Evolutionary conservation across 2,888 invertebrate species (phyloP), one percentile per base, ranked within the genome.

Genomic region (Diogma glabrata): DNA sequence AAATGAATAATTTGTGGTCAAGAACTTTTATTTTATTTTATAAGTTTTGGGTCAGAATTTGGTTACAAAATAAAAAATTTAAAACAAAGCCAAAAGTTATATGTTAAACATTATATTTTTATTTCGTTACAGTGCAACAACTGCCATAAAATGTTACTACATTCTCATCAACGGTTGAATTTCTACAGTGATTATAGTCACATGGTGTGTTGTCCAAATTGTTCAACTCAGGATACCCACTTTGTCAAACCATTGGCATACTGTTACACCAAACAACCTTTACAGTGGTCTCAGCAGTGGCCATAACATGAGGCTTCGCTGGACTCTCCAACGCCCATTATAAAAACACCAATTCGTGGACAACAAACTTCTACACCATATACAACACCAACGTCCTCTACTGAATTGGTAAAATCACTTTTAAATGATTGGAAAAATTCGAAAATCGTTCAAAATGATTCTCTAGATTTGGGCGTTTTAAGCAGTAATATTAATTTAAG

Each of bases 121-220:
- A 19, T 48, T 33, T 20, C 1, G 1, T 48, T 73, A 50, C 81
- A 92, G 85, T 96, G 96, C 77, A 93, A 90, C 77, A 82, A 81
- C 67, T 96, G 96, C 76, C 85, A 80, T 73, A 87, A 88, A 72
- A 82, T 88, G 43, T 80, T 94, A 55, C 80, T 93, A 61, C 84
- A 87, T 69, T 87, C 90, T 12, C 85, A 84, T 64, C 87, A 87
- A 69, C 82, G 85, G 64, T 75, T 93, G 60, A 88, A 87, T 73
- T 89, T 81, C 78, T 96, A 88, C 78, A 93, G 92, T 62, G 93
- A 95, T 74, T 95, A 94, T 76, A 91, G 90, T 66, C 90, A 89
- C 67, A 82, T 86, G 62, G 82, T 90, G 65, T 82, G 87, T 60
- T 96, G 96, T 72, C 91, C 91, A 30, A 87, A 87, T 70, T 96